Base-by-base conservation (phyloP, 2,797 vertebrate genomes). In the Aythya fuligula region DNA sequence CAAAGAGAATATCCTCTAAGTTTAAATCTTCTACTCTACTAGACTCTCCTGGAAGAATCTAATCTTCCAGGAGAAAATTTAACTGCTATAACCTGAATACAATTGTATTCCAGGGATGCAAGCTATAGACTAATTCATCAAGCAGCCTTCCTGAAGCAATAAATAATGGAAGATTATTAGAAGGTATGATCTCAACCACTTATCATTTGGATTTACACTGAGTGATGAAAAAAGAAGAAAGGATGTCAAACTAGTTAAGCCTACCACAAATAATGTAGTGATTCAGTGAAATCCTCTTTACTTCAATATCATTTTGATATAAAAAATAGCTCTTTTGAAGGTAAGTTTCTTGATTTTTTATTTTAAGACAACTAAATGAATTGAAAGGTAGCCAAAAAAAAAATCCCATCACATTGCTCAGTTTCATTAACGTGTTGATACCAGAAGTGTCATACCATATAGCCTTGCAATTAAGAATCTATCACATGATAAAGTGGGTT, bases 151-250 rank as follows among this genome's bases (percentile, higher is more conserved):
- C 47, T 62, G 80, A 90, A 90, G 64, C 84, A 96, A 94, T 84
- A 92, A 92, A 93, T 92, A 87, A 67, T 66, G 8, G 43, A 62
- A 92, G 73, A 84, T 88, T 91, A 81, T 87, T 93, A 84, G 87
- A 89, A 92, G 72, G 45, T 75, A 93, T 94, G 87, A 88, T 94
- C 82, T 93, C 91, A 94, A 49, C 19, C 87, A 91, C 87, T 94
- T 92, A 86, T 79, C 82, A 93, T 92, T 93, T 76, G 66, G 25
- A 93, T 92, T 92, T 96, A 81, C 47, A 62, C 12, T 34, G 54
- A 87, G 10, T 27, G 54, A 77, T 81, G 58, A 89, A 82, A 83
- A 93, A 89, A 89, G 65, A 92, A 86, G 53, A 87, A 73, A 84
- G 41, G 7, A 69, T 84, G 76, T 80, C 51, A 87, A 62, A 92